Evolutionary conservation across 2,797 vertebrate species (phyloP), one percentile per base, ranked within the genome.

Genomic region (Lophius americanus): DNA sequence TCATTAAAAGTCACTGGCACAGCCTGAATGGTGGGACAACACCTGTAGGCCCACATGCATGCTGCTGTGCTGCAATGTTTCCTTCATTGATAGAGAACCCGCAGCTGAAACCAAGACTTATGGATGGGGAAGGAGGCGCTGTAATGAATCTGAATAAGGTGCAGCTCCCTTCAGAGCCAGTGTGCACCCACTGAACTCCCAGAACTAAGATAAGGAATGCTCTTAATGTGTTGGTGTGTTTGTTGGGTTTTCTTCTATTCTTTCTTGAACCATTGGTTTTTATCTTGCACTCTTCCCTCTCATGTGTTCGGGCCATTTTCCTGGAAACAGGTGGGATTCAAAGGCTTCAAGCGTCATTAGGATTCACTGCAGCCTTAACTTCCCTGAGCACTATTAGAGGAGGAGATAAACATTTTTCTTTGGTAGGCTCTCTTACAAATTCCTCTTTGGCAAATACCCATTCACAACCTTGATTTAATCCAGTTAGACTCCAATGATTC

Each of bases 271-370:
- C 54, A 11, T 61, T 58, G 55, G 37, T 37, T 67, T 74, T 71
- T 81, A 82, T 83, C 84, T 81, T 68, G 48, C 61, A 51, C 41
- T 12, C 55, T 70, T 64, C 51, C 13, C 59, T 68, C 55, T 80
- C 63, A 61, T 74, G 46, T 59, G 58, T 14, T 32, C 12, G 2
- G n/a, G 35, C 57, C 56, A 51, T 75, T 82, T 87, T 79, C 78
- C 67, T 85, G 76, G 79, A 91, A 91, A 64, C 59, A 69, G 63
- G 70, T 73, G 42, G 53, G 70, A 85, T 78, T 83, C 62, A 87
- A 88, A 89, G 82, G 61, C 78, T 87, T 89, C 78, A 88, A 61
- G 81, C 82, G 43, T 83, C 85, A 82, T 90, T 92, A 84, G 54
- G 80, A 55, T 67, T 81, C 49, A 51, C 47, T 70, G 65, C 57